These are phyloP conservation scores for Noctua comes DNA, from an alignment of 2,888 invertebrate species.

Conservation along the genomic window DNA sequence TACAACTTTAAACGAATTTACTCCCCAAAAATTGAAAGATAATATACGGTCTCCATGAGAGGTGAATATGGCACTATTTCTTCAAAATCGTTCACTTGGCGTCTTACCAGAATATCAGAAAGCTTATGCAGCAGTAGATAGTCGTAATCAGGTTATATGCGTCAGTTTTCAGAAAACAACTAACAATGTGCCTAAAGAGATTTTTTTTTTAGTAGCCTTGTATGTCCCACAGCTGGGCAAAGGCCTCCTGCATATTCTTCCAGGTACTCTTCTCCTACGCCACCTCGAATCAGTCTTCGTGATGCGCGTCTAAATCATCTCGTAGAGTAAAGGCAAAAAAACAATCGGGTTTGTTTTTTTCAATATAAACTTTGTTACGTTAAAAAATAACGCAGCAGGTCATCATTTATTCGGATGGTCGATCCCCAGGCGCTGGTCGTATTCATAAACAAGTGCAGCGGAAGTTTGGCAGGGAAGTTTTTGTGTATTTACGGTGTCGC, in stretches of 20 bases:
- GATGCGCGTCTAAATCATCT: no score
- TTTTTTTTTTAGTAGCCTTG: no score
- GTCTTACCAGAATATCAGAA: slow-evolving; percentile 31
- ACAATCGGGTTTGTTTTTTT: slow-evolving; percentile 51
- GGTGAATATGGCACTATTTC: slow-evolving; percentile 23
- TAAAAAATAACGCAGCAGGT: slow-evolving; percentile 67
- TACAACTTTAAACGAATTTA: neutral
- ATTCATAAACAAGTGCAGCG: slow-evolving; percentile 86
- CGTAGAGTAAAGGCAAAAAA: slow-evolving; percentile 4
- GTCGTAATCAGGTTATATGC: slow-evolving; percentile 8
- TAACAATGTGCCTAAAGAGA: neutral
- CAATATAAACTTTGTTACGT: slow-evolving; percentile 63
- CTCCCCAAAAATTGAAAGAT: neutral
- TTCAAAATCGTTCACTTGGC: slow-evolving; percentile 24
- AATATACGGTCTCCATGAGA: neutral
- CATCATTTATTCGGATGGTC: slow-evolving; percentile 76
- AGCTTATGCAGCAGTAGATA: neutral
- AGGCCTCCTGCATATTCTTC: no score
- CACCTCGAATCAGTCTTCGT: no score
- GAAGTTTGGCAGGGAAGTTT: slow-evolving; percentile 87
- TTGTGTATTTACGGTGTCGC: slow-evolving; percentile 84
- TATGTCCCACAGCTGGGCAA: no score
- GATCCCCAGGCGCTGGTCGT: slow-evolving; percentile 77
- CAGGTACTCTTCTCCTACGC: no score
- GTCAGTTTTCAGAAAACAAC: neutral